Percentiles rank a stretch among this genome's conserved stretches.
Conservation (phyloP, 2,797 vertebrate genomes). For the Cottoperca gobio region DNA sequence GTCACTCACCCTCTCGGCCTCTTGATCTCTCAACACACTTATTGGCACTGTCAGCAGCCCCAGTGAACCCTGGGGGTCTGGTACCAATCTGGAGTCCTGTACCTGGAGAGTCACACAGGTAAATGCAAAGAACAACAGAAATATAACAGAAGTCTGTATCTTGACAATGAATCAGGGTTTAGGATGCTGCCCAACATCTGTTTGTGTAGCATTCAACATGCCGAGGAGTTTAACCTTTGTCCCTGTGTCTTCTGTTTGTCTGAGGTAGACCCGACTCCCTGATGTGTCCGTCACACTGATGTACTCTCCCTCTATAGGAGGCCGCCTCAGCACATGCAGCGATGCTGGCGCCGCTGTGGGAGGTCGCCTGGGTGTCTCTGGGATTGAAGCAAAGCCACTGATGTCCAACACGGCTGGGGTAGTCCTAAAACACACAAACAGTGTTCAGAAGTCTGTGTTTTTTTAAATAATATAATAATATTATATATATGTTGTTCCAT, state of each 20-base stretch:
- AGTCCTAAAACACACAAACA: slow-evolving; percentile 54
- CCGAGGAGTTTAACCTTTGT: slow-evolving; percentile 49
- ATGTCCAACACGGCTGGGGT: slow-evolving; percentile 67
- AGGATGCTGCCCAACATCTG: not conserved
- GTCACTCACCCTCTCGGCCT: slow-evolving; percentile 84
- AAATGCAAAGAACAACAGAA: not conserved
- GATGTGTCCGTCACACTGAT: slow-evolving; percentile 90
- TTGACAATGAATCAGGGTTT: not conserved
- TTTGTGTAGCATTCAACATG: not conserved
- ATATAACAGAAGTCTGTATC: not conserved
- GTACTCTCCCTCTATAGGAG: slow-evolving; percentile 92
- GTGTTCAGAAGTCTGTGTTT: not conserved
- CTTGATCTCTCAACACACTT: slow-evolving; percentile 88
- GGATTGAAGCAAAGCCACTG: slow-evolving; percentile 76
- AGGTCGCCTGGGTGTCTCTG: slow-evolving; percentile 64
- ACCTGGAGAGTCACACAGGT: slow-evolving; percentile 51
- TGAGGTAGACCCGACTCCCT: slow-evolving; percentile 90
- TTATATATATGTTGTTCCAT: not conserved
- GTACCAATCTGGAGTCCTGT: slow-evolving; percentile 62
- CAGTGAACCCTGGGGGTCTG: slow-evolving; percentile 75
- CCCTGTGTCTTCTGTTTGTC: slow-evolving; percentile 80
- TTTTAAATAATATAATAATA: no score
- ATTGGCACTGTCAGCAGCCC: slow-evolving; percentile 88
- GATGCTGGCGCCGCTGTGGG: not conserved
- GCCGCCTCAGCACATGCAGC: slow-evolving; percentile 83